Evolutionary conservation across 1,140 invertebrate species (phyloP), one percentile per base, ranked within the genome.

Genomic region (Neoseiulus cucumeris): DNA sequence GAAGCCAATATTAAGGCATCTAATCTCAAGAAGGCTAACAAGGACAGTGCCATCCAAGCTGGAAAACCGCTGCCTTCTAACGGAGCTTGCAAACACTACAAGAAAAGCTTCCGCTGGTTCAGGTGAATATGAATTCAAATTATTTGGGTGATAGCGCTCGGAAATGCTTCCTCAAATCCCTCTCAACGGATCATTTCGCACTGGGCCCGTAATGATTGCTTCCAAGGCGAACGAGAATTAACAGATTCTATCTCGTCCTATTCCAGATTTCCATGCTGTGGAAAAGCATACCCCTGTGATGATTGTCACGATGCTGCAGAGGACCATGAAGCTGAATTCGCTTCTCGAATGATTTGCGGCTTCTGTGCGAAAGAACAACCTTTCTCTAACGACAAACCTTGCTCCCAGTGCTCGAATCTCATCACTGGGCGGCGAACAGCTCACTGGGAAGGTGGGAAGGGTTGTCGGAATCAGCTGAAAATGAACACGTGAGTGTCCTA

Each of bases 71-170:
- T 78, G 30, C 76, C 76, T 29, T 68, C 72, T 20, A 71, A 72
- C 67, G 76, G 76, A 28, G 71, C 75, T 14, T 78, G 76, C 67
- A 73, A 73, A 66, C 76, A 78, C 69, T 78, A 76, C 71, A 77
- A 76, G 72, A 76, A 77, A 64, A 78, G 76, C 68, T 76, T 70
- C 68, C 69, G 76, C 20, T 78, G 76, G 76, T 71, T 78, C 7
- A 73, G 74, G 72, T 75, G 68, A 66, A 65, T 42, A 20, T 14
- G 17, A 20, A 25, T 22, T 20, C n/a, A 30, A 22, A n/a, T n/a
- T n/a, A n/a, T n/a, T n/a, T n/a, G n/a, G n/a, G n/a, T n/a, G n/a
- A n/a, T n/a, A n/a, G n/a, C n/a, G n/a, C n/a, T n/a, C n/a, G n/a
- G n/a, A n/a, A n/a, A n/a, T n/a, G n/a, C n/a, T n/a, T n/a, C n/a